phyloP scores from a whole-genome alignment of 2,888 invertebrate genomes.

The Tenthredo distinguenda region DNA sequence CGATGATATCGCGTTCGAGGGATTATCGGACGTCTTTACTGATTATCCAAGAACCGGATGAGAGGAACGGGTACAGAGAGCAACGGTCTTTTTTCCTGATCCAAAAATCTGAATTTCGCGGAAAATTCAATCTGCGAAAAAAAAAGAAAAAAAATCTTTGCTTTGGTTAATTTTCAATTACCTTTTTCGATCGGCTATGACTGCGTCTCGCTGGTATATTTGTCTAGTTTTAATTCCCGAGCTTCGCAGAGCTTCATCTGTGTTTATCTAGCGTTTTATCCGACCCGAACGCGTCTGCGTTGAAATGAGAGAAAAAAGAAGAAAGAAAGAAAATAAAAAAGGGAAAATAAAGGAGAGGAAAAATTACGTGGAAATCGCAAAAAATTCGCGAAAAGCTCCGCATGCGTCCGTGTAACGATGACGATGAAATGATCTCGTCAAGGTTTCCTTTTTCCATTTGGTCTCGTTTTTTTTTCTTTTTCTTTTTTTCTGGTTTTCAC shows the following conservation, averaged over 20 bases:
- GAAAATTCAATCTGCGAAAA: background rate
- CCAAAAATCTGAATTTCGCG: too few species aligned
- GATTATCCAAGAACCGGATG: too few species aligned
- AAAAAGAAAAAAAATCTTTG: too few species aligned
- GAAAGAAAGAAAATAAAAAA: background rate
- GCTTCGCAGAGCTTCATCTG: background rate
- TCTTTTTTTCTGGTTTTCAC: background rate
- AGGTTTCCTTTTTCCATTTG: background rate
- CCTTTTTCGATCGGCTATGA: background rate
- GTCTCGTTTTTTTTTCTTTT: background rate
- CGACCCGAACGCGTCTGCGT: background rate
- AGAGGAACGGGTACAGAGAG: too few species aligned
- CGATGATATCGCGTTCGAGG: too few species aligned
- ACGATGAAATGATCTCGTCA: background rate
- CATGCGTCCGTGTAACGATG: background rate
- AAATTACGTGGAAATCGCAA: background rate
- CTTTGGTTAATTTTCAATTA: constrained; percentile 35
- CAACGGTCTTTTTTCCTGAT: too few species aligned
- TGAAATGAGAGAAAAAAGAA: background rate
- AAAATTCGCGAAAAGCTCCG: background rate
- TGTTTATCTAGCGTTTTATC: background rate
- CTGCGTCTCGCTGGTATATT: background rate
- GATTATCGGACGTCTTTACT: too few species aligned
- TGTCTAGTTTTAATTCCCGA: constrained; percentile 35
- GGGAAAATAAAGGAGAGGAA: background rate